Conservation (phyloP, 2,113 vertebrate genomes). For the Bubo blakistoni region DNA sequence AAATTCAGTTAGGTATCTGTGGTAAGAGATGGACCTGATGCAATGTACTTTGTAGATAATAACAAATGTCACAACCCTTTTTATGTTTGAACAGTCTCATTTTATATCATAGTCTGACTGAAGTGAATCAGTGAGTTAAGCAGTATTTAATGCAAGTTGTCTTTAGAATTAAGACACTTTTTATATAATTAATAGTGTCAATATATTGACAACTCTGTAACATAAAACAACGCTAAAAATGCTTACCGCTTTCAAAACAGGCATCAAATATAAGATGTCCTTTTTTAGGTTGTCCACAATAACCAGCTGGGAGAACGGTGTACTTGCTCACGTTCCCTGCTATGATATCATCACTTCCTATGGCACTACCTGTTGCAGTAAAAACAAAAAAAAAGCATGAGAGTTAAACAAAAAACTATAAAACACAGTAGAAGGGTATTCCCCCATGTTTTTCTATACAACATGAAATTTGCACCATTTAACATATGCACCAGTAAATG, state of each 20-base stretch:
- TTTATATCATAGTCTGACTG: neutral
- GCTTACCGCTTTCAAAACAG: conserved; percentile 98
- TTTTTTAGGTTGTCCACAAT: conserved; percentile 82
- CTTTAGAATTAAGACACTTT: neutral
- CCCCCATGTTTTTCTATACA: neutral
- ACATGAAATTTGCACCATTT: neutral
- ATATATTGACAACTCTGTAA: neutral
- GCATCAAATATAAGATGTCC: conserved; percentile 96
- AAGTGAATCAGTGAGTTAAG: neutral
- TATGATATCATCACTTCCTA: conserved; percentile 86
- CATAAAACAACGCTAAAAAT: neutral
- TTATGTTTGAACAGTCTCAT: neutral
- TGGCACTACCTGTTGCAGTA: conserved; percentile 76
- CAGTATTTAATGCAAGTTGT: neutral
- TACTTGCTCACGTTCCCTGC: conserved; percentile 93
- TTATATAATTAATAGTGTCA: neutral
- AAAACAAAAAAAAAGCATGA: neutral
- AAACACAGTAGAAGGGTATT: neutral
- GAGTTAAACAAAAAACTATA: neutral
- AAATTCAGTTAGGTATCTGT: neutral
- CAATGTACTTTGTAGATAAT: neutral
- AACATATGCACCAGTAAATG: neutral
- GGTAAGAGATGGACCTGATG: neutral
- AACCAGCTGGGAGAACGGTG: conserved; percentile 81
- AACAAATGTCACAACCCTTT: neutral